Percentiles rank a stretch among this genome's conserved stretches.
Conservation (phyloP, 2,113 vertebrate species). For the Crotalus helleri region DNA sequence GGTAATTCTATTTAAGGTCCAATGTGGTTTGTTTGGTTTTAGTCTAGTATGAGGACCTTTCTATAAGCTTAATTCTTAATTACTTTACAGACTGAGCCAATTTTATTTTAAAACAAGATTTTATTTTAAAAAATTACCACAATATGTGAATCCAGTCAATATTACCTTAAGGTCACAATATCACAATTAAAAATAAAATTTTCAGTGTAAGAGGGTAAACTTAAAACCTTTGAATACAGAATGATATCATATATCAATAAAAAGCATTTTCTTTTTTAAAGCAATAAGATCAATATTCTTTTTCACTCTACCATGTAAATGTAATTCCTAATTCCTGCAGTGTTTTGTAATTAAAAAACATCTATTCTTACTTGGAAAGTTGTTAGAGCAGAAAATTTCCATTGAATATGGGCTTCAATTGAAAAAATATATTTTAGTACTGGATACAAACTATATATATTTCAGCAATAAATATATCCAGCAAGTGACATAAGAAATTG, state of each 20-base stretch:
- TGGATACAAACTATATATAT: background rate
- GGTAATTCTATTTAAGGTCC: background rate
- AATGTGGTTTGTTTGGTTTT: background rate
- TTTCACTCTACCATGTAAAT: background rate
- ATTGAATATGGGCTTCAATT: background rate
- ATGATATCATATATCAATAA: background rate
- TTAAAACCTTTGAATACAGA: background rate
- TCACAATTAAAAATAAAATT: background rate
- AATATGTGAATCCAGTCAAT: background rate
- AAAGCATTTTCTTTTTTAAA: background rate
- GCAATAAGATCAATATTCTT: background rate
- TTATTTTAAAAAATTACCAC: background rate
- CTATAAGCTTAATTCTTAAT: background rate
- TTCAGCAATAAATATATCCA: background rate
- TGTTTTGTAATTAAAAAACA: background rate
- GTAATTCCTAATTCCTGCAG: background rate
- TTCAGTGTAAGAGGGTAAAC: background rate
- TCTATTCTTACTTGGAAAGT: background rate
- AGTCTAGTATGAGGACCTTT: background rate
- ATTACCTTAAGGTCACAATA: background rate
- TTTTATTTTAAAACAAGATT: background rate
- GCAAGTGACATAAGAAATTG: background rate
- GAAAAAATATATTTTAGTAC: background rate
- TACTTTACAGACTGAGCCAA: background rate
- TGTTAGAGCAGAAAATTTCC: background rate